A percentile compares a stretch with the other conserved stretches of the same genome.
These are phyloP conservation scores for Tympanuchus pallidicinctus DNA, from an alignment of 2,113 vertebrate genomes.

Conservation along the genomic window DNA sequence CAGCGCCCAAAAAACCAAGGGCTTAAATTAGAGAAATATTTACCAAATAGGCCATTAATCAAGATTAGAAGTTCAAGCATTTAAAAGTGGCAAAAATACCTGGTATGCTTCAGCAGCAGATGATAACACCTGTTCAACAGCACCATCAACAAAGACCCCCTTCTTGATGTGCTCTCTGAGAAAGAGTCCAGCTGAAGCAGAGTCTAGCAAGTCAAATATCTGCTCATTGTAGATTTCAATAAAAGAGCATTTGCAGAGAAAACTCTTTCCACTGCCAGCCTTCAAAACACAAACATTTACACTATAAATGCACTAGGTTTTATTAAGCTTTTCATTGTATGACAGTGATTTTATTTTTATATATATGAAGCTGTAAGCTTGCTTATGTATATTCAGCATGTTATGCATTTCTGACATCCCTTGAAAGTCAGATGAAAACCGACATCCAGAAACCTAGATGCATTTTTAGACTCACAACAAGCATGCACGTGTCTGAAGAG, in stretches of 20 bases:
- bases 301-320: background rate
- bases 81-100: conserved; percentile 73
- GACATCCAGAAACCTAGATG: background rate
- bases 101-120: conserved; percentile 95
- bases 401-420: background rate
- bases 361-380: background rate
- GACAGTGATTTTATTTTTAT: background rate
- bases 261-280: conserved; percentile 89
- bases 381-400: background rate
- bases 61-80: background rate
- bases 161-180: conserved; percentile 97
- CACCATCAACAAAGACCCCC: conserved; percentile 94
- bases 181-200: conserved; percentile 90
- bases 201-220: conserved; percentile 94
- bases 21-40: background rate
- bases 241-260: conserved; percentile 97
- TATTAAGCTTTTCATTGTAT: background rate
- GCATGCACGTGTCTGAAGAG: background rate
- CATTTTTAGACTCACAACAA: background rate
- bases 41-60: background rate
- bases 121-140: conserved; percentile 89
- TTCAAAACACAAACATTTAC: conserved; percentile 64
- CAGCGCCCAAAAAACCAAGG: accelerated
- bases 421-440: background rate
- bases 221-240: conserved; percentile 99